Conservation (phyloP, 2,797 vertebrate genomes). For the Falco columbarius region DNA sequence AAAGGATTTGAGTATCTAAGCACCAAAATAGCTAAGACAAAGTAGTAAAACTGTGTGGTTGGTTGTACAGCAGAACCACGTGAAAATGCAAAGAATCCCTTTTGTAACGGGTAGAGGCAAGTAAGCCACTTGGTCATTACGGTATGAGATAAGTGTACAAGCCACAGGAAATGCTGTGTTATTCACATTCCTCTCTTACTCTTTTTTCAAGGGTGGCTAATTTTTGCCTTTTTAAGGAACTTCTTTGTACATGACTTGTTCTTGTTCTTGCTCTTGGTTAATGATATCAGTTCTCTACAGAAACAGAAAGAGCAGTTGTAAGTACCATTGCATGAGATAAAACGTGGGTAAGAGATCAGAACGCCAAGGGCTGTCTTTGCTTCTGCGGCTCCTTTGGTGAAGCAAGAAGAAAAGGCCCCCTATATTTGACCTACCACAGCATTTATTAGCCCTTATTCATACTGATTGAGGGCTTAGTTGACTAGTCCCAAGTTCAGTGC, state of each 20-base stretch:
- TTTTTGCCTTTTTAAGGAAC: constrained; percentile 67
- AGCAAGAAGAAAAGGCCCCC: background rate
- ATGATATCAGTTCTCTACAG: background rate
- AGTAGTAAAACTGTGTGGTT: constrained; percentile 52
- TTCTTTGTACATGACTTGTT: constrained; percentile 15
- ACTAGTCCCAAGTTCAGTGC: background rate
- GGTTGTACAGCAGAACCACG: constrained; percentile 41
- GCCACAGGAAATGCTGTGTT: constrained; percentile 61
- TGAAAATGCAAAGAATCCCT: constrained; percentile 71
- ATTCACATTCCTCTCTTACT: constrained; percentile 55
- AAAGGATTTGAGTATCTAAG: constrained; percentile 63
- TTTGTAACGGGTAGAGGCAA: constrained; percentile 62
- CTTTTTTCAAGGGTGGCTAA: constrained; percentile 51
- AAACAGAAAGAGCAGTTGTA: background rate
- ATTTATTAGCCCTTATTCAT: background rate
- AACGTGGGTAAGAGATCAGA: background rate
- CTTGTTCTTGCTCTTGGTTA: background rate
- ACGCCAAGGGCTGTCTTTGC: background rate
- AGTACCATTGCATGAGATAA: background rate
- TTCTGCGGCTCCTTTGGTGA: background rate
- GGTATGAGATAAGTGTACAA: constrained; percentile 60
- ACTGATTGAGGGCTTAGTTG: background rate
- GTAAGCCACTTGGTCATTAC: constrained; percentile 51
- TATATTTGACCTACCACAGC: background rate
- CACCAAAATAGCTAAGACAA: constrained; percentile 62